Evolutionary conservation across 2,113 vertebrate genomes (phyloP), one percentile per base, ranked within the genome.

Genomic region (Archocentrus centrarchus): DNA sequence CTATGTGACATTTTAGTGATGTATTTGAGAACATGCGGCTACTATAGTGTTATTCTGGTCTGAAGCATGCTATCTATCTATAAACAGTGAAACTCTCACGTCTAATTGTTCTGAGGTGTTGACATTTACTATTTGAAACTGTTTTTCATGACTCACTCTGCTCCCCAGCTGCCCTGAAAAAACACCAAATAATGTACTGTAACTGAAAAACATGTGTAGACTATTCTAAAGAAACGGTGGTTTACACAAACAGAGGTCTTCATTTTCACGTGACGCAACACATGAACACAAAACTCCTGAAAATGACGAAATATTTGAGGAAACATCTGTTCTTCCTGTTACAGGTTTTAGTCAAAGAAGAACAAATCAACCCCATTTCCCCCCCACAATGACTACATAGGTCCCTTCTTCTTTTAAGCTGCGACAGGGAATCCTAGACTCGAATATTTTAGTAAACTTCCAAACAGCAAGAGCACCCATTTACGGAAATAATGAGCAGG

Each of bases 381-480:
- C 22, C 37, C 37, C 37, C 39, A 20, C 44, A 20, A 15, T 70
- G 64, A 70, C 5, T 6, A 5, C 24, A 70, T 13, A 13, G 20
- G 6, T 50, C 66, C 50, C 66, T 30, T 53, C n/a, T 57, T 57
- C 66, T 32, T 6, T 6, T 15, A 5, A 3, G 14, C 6, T 50
- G 15, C 14, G 15, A 15, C 5, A 50, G 47, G 5, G 15, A 15
- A 17, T 50, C 0, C 14, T 47, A 15, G 2, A 18, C 15, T 7
- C 1, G 5, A 9, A 73, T 32, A 73, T 73, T 73, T 73, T 47
- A 53, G 47, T 32, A 53, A 32, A 55, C 53, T 70, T 73, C 27
- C 44, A 55, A 30, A 55, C 17, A 0, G 6, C 47, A 14, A 73
- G 18, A 73, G 32, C 2, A 0, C 6, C 2, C 0, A 32, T 73